Evolutionary conservation across 1,140 invertebrate species (phyloP), one percentile per base, ranked within the genome.

Genomic region (Temnothorax curvispinosus): DNA sequence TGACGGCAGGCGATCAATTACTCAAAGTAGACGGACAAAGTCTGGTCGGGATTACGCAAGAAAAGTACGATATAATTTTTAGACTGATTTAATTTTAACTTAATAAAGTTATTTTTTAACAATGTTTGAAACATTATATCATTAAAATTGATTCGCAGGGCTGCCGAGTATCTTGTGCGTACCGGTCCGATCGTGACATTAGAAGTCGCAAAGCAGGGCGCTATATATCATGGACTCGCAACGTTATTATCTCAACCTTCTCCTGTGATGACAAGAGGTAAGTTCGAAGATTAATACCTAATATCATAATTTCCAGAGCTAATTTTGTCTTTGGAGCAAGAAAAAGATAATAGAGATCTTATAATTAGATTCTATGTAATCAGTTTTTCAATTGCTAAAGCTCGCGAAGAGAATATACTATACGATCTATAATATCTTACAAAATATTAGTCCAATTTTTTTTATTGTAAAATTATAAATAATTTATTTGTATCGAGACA

Each of bases 201-300:
- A 60, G 99, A 99, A 96, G 99, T 99, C 56, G 99, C 99, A 6
- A 99, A 99, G 95, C 98, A 99, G 94, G 99, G 98, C 41, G 99
- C 99, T 35, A 98, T 99, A 91, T 98, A 98, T 94, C 99, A 99
- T 95, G 99, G 99, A 62, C 96, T 99, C 58, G 98, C 98, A 7
- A 99, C 98, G 54, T 96, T 99, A 77, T 96, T 99, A 11, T 98
- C 98, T 88, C 98, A 99, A 94, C 98, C 98, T 9, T 98, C 97
- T 94, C 97, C 98, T 91, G 96, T 98, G 91, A 97, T 98, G 96
- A 96, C 96, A 92, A 96, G 98, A 97, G 97, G 98, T 98, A 96
- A 95, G 95, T 94, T 41, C 5, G 32, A 78, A 75, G 4, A 44
- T 64, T 72, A 50, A 67, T 52, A 41, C 44, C 11, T 27, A 82